Conservation (phyloP, 1,140 invertebrate genomes). For the Phymorhynchus buccinoides region DNA sequence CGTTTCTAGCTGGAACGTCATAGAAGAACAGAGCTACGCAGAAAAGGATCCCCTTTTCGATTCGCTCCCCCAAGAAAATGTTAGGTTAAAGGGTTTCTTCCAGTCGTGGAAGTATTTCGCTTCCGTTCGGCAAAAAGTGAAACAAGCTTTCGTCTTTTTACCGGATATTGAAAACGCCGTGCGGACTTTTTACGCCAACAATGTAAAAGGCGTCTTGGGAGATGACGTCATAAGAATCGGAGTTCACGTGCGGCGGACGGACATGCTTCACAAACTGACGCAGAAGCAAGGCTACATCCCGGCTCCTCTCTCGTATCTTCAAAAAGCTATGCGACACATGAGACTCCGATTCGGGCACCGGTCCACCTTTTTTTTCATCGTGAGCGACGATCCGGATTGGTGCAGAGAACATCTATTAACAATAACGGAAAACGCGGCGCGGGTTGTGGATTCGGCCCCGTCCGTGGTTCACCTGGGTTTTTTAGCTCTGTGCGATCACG, state of each 20-base stretch:
- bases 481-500: constrained; percentile 60
- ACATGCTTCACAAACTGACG: constrained; percentile 43
- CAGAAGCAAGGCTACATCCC: constrained; percentile 46
- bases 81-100: constrained; percentile 47
- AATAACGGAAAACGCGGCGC: constrained; percentile 39
- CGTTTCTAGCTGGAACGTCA: constrained; percentile 1
- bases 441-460: constrained; percentile 39
- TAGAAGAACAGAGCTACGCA: constrained; percentile 40
- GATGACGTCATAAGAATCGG: constrained; percentile 43
- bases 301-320: constrained; percentile 48
- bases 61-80: constrained; percentile 34
- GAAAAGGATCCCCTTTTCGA: constrained; percentile 38
- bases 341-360: constrained; percentile 28
- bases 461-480: constrained; percentile 63
- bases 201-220: neutral
- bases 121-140: constrained; percentile 37
- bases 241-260: constrained; percentile 57
- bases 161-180: constrained; percentile 34
- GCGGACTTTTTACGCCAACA: constrained; percentile 29
- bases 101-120: constrained; percentile 61
- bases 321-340: constrained; percentile 51
- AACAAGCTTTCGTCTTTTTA: constrained; percentile 50
- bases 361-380: constrained; percentile 54
- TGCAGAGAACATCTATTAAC: constrained; percentile 43
- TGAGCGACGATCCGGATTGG: constrained; percentile 59